Conservation (phyloP, 2,113 vertebrate species). For the Equus quagga region DNA sequence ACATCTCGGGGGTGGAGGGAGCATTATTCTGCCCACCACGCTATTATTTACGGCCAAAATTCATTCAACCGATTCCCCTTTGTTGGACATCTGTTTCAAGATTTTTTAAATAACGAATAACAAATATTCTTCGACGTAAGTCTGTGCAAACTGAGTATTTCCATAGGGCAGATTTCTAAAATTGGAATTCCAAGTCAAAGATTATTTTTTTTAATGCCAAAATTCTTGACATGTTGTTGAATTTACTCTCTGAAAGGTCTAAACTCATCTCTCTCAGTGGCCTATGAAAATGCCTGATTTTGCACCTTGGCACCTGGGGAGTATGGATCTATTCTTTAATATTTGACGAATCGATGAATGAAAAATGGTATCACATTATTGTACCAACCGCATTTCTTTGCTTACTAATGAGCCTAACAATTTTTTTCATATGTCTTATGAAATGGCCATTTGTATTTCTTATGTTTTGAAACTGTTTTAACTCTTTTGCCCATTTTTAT, state of each 20-base stretch:
- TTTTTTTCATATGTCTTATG: not conserved
- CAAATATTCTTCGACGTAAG: not conserved
- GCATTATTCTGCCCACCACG: not conserved
- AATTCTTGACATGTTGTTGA: slow-evolving; percentile 23
- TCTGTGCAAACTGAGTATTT: slow-evolving; percentile 50
- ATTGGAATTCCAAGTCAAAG: slow-evolving; percentile 63
- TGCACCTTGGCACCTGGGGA: not conserved
- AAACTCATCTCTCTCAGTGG: not conserved
- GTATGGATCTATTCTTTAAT: not conserved
- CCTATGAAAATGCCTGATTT: not conserved
- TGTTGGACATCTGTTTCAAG: not conserved
- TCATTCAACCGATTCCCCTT: not conserved
- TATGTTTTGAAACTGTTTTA: not conserved
- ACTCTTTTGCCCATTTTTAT: not conserved
- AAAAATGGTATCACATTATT: not conserved
- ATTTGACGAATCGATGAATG: not conserved
- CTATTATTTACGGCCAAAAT: not conserved
- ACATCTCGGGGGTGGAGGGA: not conserved
- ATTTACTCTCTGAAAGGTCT: slow-evolving; percentile 38
- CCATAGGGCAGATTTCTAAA: slow-evolving; percentile 65
- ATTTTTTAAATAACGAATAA: slow-evolving; percentile 48
- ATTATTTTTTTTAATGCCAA: not conserved
- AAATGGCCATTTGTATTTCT: not conserved
- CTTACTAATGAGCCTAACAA: slow-evolving; percentile 4
- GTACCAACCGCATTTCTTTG: not conserved